phyloP scores from a whole-genome alignment of 2,888 invertebrate species.

The Leucania comma region DNA sequence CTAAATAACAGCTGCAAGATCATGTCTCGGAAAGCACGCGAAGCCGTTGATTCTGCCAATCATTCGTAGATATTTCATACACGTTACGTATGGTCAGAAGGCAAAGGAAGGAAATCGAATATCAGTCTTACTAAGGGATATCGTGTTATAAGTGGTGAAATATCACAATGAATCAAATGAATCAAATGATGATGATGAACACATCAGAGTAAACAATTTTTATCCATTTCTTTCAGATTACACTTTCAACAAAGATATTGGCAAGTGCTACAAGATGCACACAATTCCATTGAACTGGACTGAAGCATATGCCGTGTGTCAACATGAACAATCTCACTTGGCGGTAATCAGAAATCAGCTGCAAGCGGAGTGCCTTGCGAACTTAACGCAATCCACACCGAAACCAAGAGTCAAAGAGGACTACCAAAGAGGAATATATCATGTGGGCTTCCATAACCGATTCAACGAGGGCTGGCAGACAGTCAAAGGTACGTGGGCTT shows the following conservation, averaged over 20 bases:
- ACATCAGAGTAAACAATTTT: too few species aligned
- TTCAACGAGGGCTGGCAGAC: slow-evolving; percentile 70
- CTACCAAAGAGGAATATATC: slow-evolving; percentile 53
- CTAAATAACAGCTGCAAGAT: too few species aligned
- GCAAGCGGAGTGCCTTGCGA: slow-evolving; percentile 43
- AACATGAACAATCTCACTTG: slow-evolving; percentile 63
- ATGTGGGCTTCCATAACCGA: slow-evolving; percentile 69
- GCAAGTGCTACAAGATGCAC: slow-evolving; percentile 82
- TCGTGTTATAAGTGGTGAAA: too few species aligned
- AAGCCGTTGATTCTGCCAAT: too few species aligned
- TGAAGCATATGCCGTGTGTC: slow-evolving; percentile 76
- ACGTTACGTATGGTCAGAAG: too few species aligned
- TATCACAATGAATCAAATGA: too few species aligned
- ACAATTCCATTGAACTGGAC: slow-evolving; percentile 76
- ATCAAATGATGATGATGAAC: too few species aligned
- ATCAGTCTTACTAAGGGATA: too few species aligned
- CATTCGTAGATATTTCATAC: too few species aligned
- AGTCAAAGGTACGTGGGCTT: slow-evolving; percentile 68
- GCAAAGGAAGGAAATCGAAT: too few species aligned
- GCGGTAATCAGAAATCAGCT: slow-evolving; percentile 72
- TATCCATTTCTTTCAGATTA: too few species aligned
- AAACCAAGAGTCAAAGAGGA: slow-evolving; percentile 11
- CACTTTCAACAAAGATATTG: slow-evolving; percentile 64
- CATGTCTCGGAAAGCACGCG: too few species aligned
- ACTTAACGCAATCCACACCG: slow-evolving; percentile 11